Percentiles rank a stretch among this genome's conserved stretches.
Conservation (phyloP, 2,113 vertebrate species). For the Ciconia boyciana region DNA sequence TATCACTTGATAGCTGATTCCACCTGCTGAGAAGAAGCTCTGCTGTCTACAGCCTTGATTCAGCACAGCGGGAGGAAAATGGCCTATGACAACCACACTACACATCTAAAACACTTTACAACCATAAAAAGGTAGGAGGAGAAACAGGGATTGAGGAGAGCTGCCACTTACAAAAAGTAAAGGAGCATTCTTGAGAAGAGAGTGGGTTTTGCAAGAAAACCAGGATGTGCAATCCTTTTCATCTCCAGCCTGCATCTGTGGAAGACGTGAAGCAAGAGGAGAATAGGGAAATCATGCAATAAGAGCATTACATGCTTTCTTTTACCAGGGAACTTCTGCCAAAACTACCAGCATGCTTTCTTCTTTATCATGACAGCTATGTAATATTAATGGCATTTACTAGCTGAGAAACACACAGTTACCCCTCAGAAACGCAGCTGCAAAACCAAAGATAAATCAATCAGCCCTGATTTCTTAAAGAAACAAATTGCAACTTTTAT, state of each 20-base stretch:
- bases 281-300: not conserved
- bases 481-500: not conserved
- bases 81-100: slow-evolving; percentile 11
- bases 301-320: not conserved
- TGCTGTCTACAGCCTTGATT: slow-evolving; percentile 11
- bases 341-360: not conserved
- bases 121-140: slow-evolving; percentile 28
- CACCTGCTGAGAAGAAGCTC: not conserved
- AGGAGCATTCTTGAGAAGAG: not conserved
- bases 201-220: not conserved
- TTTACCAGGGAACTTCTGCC: not conserved
- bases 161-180: not conserved
- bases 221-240: not conserved
- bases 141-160: not conserved
- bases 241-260: not conserved
- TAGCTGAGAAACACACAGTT: not conserved
- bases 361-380: not conserved
- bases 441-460: not conserved
- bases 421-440: not conserved
- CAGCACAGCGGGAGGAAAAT: slow-evolving; percentile 24
- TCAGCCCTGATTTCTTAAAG: not conserved
- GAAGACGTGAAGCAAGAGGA: not conserved
- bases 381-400: not conserved
- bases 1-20: slow-evolving; percentile 7
- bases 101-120: not conserved